Base-by-base conservation (phyloP, 2,888 invertebrate species). In the Hetaerina titia region DNA sequence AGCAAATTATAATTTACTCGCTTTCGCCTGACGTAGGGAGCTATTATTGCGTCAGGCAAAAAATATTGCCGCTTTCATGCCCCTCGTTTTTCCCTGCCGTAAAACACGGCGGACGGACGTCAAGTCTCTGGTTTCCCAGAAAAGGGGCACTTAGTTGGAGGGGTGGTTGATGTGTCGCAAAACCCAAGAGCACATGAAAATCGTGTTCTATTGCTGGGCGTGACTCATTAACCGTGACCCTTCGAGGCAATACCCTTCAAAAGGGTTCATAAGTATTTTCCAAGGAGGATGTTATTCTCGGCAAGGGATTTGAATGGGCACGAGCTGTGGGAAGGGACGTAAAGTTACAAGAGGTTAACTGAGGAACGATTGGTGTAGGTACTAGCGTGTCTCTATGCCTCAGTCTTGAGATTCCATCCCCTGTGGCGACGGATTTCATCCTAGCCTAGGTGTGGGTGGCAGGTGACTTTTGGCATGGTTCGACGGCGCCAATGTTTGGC, bases 141-240 rank as follows among this genome's bases (percentile, higher is more conserved):
- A 58, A 22, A 31, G 31, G 56, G 13, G 17, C 89, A 13, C 88
- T 15, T 13, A 31, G 45, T 56, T 17, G n/a, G 22, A n/a, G 25
- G n/a, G 11, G 81, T 22, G 8, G 13, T n/a, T 92, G 22, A 92
- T 56, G 22, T 69, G 22, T 45, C 45, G 45, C 69, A 22, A 57
- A 92, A 92, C 45, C 89, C 57, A 56, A n/a, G n/a, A 22, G 92
- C 69, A 60, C 69, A 74, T 92, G 92, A 69, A 92, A 69, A 64
- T 64, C 56, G 56, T 56, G 92, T 92, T 92, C 69, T 74, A 69
- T 92, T 92, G 13, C 22, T 22, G 92, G 56, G 92, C 92, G 92
- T 92, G 92, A 92, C 92, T 69, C 92, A 92, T 74, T 64, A 81
- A 31, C 69, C 45, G 56, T 31, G 92, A 69, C 56, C 89, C 89